Base-by-base conservation (phyloP, 2,888 invertebrate species). In the Ctena decussata region DNA sequence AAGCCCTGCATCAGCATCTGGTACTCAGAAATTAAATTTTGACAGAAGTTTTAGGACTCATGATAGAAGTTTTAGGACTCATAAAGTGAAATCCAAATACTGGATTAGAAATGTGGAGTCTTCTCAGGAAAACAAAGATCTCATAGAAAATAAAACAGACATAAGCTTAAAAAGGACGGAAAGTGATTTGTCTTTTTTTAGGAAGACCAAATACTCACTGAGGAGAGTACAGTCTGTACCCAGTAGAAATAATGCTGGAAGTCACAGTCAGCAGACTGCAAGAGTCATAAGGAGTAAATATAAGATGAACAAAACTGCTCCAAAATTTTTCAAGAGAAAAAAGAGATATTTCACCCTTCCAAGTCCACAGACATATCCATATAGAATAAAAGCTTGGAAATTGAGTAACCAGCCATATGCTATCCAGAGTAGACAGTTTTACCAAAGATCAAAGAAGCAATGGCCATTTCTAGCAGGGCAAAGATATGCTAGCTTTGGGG, bases 161-260 rank as follows among this genome's bases (percentile, higher is more conserved):
- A n/a, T 15, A n/a, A 21, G 21, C 21, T 46, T 46, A 46, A 46
- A 41, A 41, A 6, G n/a, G n/a, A n/a, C n/a, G n/a, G n/a, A 41
- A 41, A 6, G 21, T 46, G 18, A 21, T 18, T 15, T 21, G 21
- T 21, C 65, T 12, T 32, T 35, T 11, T 65, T 35, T 24, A 65
- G 35, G 24, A 84, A 84, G 69, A 79, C 84, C 6, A 77, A 77
- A 49, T 84, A 77, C 49, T 70, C 84, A 8, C 35, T 85, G 8
- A 74, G 74, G 53, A 75, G 82, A 53, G 30, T 46, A 1, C 53
- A 39, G 39, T 49, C 24, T 60, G 49, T 37, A 8, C 65, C 70
- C 12, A 15, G 6, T 18, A 15, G n/a, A 0, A 27, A 49, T 12
- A 41, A 35, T 18, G 12, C n/a, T 12, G 27, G 39, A 24, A 37